A percentile compares a stretch with the other conserved stretches of the same genome.
Evolutionary conservation across 2,888 invertebrate species (phyloP).

Genomic region (Sminthurides aquaticus): DNA sequence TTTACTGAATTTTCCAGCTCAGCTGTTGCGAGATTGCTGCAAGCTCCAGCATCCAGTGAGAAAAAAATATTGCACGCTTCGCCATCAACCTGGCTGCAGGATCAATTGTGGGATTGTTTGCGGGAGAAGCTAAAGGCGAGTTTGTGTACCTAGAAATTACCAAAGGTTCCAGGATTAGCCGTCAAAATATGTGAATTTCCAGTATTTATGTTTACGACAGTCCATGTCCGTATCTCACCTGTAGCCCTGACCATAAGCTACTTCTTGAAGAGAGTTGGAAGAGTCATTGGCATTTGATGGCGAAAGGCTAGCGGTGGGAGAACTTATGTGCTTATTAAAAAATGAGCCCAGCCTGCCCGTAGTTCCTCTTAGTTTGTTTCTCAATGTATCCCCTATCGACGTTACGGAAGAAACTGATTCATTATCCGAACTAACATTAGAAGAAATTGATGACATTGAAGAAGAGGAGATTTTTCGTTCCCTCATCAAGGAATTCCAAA

Average conservation of each 20-base stretch:
- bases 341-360: background rate
- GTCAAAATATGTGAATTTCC: too few species aligned
- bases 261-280: background rate
- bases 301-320: background rate
- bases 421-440: constrained; percentile 6
- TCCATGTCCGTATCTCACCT: background rate
- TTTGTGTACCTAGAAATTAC: constrained; percentile 15
- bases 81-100: constrained; percentile 27
- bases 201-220: background rate
- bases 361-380: background rate
- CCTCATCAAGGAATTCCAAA: constrained; percentile 29
- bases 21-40: constrained; percentile 38
- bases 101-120: constrained; percentile 7
- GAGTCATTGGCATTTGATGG: background rate
- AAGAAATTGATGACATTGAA: constrained; percentile 1
- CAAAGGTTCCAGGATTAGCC: too few species aligned
- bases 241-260: background rate
- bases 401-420: background rate
- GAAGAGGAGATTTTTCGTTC: constrained; percentile 16
- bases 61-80: constrained; percentile 36
- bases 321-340: too few species aligned
- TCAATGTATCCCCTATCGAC: background rate
- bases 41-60: constrained; percentile 42
- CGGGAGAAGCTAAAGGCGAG: background rate
- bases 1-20: constrained; percentile 31